These are phyloP conservation scores for Etheostoma spectabile DNA, from an alignment of 2,113 vertebrate species.

Conservation along the genomic window DNA sequence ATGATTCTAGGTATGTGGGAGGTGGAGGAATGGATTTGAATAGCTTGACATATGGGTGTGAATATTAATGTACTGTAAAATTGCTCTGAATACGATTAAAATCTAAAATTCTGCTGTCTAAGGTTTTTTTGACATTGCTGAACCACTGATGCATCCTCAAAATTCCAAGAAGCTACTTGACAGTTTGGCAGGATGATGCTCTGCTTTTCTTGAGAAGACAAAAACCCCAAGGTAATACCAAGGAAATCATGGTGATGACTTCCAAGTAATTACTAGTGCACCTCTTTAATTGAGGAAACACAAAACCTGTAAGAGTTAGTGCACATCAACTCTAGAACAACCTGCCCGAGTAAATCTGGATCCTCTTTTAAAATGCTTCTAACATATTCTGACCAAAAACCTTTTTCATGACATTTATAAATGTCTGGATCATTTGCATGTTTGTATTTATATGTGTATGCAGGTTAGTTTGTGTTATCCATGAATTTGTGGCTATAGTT, in stretches of 20 bases:
- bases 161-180: slow-evolving; percentile 3
- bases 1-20: not conserved
- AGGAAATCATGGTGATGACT: slow-evolving; percentile 6
- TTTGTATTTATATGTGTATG: not conserved
- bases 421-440: not conserved
- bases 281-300: not conserved
- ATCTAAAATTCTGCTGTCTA: slow-evolving; percentile 43
- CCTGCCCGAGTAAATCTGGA: not conserved
- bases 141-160: slow-evolving; percentile 29
- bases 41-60: slow-evolving; percentile 45
- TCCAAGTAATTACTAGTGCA: slow-evolving; percentile 1
- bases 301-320: not conserved
- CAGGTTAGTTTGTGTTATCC: not conserved
- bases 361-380: not conserved
- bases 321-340: not conserved
- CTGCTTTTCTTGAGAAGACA: not conserved
- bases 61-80: slow-evolving; percentile 49
- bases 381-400: not conserved
- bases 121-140: slow-evolving; percentile 30
- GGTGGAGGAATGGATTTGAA: slow-evolving; percentile 20
- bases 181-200: slow-evolving; percentile 29
- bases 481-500: not conserved
- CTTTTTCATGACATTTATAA: not conserved
- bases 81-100: slow-evolving; percentile 33
- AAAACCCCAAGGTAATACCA: not conserved